Conservation (phyloP, 2,113 vertebrate genomes). For the Elachura formosa region DNA sequence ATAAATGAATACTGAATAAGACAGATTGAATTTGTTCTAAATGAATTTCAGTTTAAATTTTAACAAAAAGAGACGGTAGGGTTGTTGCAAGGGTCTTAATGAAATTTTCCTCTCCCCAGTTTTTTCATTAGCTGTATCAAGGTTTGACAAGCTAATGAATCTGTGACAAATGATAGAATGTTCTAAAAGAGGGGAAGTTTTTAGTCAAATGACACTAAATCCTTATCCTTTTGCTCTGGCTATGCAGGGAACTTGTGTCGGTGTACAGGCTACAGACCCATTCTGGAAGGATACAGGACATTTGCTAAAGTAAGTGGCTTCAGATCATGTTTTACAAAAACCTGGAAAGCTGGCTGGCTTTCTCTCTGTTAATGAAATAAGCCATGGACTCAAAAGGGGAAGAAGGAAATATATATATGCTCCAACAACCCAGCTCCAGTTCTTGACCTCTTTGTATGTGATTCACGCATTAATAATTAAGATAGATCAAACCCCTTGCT, state of each 20-base stretch:
- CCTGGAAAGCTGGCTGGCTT: not conserved
- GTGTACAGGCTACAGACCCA: constrained; percentile 93
- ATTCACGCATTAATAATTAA: not conserved
- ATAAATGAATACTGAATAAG: not conserved
- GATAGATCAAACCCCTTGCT: not conserved
- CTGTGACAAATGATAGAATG: not conserved
- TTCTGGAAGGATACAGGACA: constrained; percentile 89
- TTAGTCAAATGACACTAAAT: not conserved
- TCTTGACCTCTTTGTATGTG: not conserved
- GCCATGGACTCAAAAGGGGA: not conserved
- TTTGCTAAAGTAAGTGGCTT: constrained; percentile 81
- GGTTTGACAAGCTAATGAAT: not conserved
- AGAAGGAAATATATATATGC: not conserved
- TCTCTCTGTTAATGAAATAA: not conserved
- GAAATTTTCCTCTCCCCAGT: not conserved
- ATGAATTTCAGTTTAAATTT: not conserved
- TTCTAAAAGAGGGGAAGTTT: not conserved
- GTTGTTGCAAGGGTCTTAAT: not conserved
- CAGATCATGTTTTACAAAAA: not conserved
- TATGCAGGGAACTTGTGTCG: constrained; percentile 90
- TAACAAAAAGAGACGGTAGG: not conserved
- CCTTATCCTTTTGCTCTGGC: not conserved
- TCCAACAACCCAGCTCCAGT: not conserved
- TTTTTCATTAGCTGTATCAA: not conserved
- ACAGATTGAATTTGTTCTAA: not conserved